Conservation (phyloP, 2,888 invertebrate species). For the Myathropa florea region DNA sequence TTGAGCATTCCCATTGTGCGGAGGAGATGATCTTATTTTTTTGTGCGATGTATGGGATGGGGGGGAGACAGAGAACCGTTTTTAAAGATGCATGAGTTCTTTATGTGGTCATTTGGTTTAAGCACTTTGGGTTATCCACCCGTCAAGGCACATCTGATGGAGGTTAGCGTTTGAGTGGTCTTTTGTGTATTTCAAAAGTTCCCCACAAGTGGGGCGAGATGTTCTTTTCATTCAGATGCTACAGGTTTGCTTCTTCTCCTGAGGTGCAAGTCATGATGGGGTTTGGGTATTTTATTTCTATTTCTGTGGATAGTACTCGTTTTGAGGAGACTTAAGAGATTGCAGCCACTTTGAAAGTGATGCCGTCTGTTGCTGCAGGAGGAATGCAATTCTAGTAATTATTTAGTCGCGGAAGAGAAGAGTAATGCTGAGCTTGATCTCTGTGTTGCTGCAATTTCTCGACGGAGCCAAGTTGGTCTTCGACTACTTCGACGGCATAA, state of each 20-base stretch:
- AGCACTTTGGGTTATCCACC: conserved; percentile 39
- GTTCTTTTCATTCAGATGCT: not conserved
- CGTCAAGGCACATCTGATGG: conserved; percentile 35
- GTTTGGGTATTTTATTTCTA: not conserved
- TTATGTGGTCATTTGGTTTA: conserved; percentile 56
- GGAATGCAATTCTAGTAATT: not conserved
- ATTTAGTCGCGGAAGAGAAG: not conserved
- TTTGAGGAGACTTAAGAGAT: not conserved
- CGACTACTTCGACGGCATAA: too few relatives aligned
- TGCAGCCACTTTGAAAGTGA: not conserved
- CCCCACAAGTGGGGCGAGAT: not conserved
- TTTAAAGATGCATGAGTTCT: conserved; percentile 45
- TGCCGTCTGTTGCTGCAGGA: not conserved
- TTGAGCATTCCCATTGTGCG: not conserved
- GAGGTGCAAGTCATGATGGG: not conserved
- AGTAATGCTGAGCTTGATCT: not conserved
- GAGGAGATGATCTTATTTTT: conserved; percentile 37
- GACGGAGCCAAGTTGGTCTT: too few relatives aligned
- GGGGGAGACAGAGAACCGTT: not conserved
- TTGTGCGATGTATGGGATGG: not conserved
- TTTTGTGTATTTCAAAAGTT: conserved; percentile 24
- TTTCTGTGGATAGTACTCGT: not conserved
- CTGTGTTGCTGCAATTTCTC: too few relatives aligned
- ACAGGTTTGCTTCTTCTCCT: not conserved
- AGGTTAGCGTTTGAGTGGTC: conserved; percentile 52